phyloP scores from a whole-genome alignment of 2,888 invertebrate genomes.

The Drosophila gaucha region DNA sequence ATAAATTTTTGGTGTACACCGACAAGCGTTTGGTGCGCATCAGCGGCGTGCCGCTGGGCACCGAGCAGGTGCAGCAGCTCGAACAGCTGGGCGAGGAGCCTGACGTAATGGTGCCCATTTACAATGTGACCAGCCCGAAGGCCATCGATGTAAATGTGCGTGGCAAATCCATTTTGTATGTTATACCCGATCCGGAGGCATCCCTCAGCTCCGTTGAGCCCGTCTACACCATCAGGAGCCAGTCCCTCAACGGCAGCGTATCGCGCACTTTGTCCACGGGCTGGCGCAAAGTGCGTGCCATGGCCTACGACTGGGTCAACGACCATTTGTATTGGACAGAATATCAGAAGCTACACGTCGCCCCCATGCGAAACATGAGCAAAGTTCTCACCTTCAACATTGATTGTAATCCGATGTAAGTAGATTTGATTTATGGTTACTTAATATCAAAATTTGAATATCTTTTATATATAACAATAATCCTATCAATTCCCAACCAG shows the following conservation, averaged over 20 bases:
- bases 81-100: slow-evolving; percentile 62
- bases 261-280: slow-evolving; percentile 85
- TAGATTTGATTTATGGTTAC: slow-evolving; percentile 18
- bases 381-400: slow-evolving; percentile 86
- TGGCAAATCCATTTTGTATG: slow-evolving; percentile 88
- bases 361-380: slow-evolving; percentile 87
- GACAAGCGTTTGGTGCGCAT: slow-evolving; percentile 90
- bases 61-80: slow-evolving; percentile 73
- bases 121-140: slow-evolving; percentile 85
- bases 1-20: slow-evolving; percentile 88
- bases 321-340: slow-evolving; percentile 93
- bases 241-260: slow-evolving; percentile 87
- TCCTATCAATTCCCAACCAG: slow-evolving; percentile 83
- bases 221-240: slow-evolving; percentile 88
- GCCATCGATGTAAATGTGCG: slow-evolving; percentile 89
- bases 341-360: slow-evolving; percentile 89
- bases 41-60: slow-evolving; percentile 86
- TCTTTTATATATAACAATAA: no score
- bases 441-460: no score
- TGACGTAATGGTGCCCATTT: slow-evolving; percentile 90
- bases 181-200: slow-evolving; percentile 73
- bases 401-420: slow-evolving; percentile 86
- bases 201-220: slow-evolving; percentile 41
- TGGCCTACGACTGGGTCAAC: slow-evolving; percentile 94
- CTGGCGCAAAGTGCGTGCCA: slow-evolving; percentile 87